Percentiles rank a stretch among this genome's conserved stretches.
Evolutionary conservation across 2,113 vertebrate species (phyloP).

Genomic region (Mixornis gularis): DNA sequence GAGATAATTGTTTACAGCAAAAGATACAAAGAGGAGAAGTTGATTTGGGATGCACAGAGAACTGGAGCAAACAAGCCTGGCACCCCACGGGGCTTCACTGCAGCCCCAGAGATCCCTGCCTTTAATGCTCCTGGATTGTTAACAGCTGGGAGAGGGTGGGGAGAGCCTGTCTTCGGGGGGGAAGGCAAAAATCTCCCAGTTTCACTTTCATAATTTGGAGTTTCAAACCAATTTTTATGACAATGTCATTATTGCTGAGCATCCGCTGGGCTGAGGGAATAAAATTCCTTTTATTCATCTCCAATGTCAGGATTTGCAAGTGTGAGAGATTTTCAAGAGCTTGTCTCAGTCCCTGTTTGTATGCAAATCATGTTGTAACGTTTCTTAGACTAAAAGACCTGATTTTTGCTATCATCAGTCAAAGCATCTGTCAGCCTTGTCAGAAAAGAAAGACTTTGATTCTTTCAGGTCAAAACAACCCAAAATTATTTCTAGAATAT

Average conservation of each 20-base stretch:
- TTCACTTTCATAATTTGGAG: background rate
- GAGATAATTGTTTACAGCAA: background rate
- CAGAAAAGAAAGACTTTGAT: slow-evolving; percentile 20
- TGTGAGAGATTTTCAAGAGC: slow-evolving; percentile 19
- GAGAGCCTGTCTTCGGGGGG: background rate
- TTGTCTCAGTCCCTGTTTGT: slow-evolving; percentile 24
- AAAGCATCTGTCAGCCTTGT: slow-evolving; percentile 43
- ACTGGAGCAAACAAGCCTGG: slow-evolving; percentile 13
- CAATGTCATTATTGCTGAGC: slow-evolving; percentile 14
- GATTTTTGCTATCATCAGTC: slow-evolving; percentile 18
- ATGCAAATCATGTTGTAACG: slow-evolving; percentile 43
- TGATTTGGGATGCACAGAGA: background rate
- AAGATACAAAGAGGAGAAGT: background rate
- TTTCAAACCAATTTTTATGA: slow-evolving; percentile 16
- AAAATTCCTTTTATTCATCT: slow-evolving; percentile 18
- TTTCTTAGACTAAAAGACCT: background rate
- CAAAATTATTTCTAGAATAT: slow-evolving; percentile 3
- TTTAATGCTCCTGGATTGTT: slow-evolving; percentile 11
- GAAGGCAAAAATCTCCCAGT: background rate
- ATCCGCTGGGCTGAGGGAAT: background rate
- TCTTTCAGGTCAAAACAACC: slow-evolving; percentile 48
- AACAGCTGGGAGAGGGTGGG: background rate
- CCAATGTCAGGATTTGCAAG: slow-evolving; percentile 32
- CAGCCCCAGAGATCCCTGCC: background rate
- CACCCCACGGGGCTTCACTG: background rate